Evolutionary conservation across 1,140 invertebrate genomes (phyloP), one percentile per base, ranked within the genome.

Genomic region (Lepidurus couesii): DNA sequence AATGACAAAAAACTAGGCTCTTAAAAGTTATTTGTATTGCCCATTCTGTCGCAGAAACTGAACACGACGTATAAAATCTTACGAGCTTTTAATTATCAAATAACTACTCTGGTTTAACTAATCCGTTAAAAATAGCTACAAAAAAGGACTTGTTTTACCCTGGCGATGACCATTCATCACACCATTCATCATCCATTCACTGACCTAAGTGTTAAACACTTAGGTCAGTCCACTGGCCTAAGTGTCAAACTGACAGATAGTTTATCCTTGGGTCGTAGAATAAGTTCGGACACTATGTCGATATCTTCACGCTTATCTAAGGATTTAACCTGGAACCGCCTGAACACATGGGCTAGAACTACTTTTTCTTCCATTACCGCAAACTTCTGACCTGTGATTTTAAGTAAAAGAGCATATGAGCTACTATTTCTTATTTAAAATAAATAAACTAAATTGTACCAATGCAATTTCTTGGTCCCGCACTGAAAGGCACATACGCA

Each of bases 271-370:
- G 93, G 90, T 85, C 94, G 93, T 65, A 95, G 86, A 80, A 95
- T 94, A 78, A 95, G 92, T 83, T 95, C 93, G 78, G 88, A 92
- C 83, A 93, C 90, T 0, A 95, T 87, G 79, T 89, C 86, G 84
- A 92, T 92, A 79, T 95, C 90, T 42, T 89, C 85, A 80, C 92
- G 90, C 78, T 89, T 88, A 8, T 92, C 83, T 79, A 90, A 88
- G 1, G 80, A 76, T 73, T 77, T 77, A 10, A 81, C 44, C 53
- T 85, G 84, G 86, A 82, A 82, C 42, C 80, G 83, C 44, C 86
- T 81, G 3, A 89, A 79, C 7, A 88, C 81, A 7, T 84, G 81
- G 0, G 87, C 83, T n/a, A 90, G 80, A 6, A 89, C 82, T 3
- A 87, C 85, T 82, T 90, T 90, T 75, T 87, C 84, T 83, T 90